Percentiles rank a stretch among this genome's conserved stretches.
Evolutionary conservation across 1,140 invertebrate genomes (phyloP).

Genomic region (Medauroidea extradentata): DNA sequence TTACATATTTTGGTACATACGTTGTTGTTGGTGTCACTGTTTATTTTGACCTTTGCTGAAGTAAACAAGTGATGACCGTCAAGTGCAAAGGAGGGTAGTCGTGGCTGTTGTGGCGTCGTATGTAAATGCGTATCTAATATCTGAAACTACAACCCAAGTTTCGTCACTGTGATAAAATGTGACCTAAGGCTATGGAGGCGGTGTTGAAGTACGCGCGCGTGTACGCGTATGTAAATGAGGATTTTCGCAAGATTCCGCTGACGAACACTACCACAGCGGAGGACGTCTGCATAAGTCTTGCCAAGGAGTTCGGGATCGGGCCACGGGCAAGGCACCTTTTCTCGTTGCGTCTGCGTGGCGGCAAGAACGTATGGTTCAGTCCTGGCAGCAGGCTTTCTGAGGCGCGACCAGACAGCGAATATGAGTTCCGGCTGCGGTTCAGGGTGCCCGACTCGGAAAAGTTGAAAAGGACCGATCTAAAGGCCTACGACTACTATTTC

Average conservation of each 20-base stretch:
- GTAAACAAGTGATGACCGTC: no score
- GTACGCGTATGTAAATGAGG: slow-evolving; percentile 6
- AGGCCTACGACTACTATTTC: slow-evolving; percentile 80
- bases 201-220: not conserved
- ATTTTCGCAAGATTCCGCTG: not conserved
- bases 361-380: slow-evolving; percentile 57
- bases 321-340: slow-evolving; percentile 74
- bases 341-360: slow-evolving; percentile 57
- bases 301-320: slow-evolving; percentile 63
- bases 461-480: slow-evolving; percentile 61
- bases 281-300: slow-evolving; percentile 65
- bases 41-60: no score
- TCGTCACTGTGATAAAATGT: no score
- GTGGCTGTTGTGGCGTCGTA: no score
- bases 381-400: slow-evolving; percentile 50
- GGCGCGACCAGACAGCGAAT: slow-evolving; percentile 48
- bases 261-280: slow-evolving; percentile 47
- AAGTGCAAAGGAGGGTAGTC: no score
- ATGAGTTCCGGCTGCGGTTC: slow-evolving; percentile 73
- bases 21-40: no score
- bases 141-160: no score
- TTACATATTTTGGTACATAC: no score
- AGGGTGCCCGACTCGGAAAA: slow-evolving; percentile 59
- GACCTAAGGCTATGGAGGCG: no score
- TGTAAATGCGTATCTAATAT: no score